Conservation (phyloP, 2,888 invertebrate genomes). For the Standfussiana lucernea region DNA sequence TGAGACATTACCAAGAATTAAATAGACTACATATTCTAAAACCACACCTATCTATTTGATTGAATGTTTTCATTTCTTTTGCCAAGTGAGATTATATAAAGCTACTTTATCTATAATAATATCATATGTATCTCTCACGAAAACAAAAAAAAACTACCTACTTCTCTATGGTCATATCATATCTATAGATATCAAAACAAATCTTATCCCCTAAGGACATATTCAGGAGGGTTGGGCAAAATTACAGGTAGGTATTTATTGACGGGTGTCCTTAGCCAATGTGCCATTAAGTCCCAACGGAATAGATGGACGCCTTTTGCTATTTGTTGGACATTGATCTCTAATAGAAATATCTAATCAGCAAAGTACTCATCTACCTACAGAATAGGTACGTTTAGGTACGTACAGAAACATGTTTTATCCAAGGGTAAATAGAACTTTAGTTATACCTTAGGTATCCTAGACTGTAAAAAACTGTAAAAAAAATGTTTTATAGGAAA, state of each 20-base stretch:
- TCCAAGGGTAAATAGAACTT: neutral
- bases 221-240: neutral
- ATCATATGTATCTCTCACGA: neutral
- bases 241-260: conserved; percentile 14
- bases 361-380: neutral
- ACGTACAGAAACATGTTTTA: conserved; percentile 3
- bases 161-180: neutral
- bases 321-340: conserved; percentile 37
- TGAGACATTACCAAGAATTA: neutral
- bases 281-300: conserved; percentile 17
- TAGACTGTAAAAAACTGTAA: too few species aligned
- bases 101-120: neutral
- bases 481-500: too few species aligned
- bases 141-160: neutral
- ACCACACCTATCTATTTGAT: neutral
- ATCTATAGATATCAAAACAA: neutral
- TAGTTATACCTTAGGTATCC: neutral
- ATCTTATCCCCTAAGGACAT: conserved; percentile 1
- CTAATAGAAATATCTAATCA: conserved; percentile 50
- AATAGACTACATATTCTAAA: neutral
- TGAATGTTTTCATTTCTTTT: neutral
- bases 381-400: neutral
- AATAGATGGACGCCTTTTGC: conserved; percentile 7
- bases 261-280: conserved; percentile 6
- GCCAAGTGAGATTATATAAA: neutral